Evolutionary conservation across 2,797 vertebrate species (phyloP).

Genomic region (Ara ararauna): DNA sequence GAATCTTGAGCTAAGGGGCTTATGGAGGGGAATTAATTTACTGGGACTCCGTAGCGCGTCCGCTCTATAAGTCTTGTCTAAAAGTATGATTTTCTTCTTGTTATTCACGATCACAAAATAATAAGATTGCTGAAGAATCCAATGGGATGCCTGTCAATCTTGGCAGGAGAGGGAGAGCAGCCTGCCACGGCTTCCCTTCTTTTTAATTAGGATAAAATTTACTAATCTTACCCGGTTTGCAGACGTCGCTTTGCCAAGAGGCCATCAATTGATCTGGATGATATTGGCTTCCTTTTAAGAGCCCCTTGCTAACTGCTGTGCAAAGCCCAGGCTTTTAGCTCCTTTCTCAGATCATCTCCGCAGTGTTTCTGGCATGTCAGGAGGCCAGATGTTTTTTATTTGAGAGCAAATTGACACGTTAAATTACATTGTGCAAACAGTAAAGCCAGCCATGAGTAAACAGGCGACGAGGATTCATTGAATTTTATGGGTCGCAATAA

Average conservation of each 20-base stretch:
- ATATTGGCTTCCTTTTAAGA: slow-evolving; percentile 69
- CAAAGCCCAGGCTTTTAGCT: slow-evolving; percentile 53
- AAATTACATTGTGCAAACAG: slow-evolving; percentile 84
- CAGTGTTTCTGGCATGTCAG: slow-evolving; percentile 79
- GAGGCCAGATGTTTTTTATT: slow-evolving; percentile 88
- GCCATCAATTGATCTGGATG: slow-evolving; percentile 75
- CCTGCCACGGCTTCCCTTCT: slow-evolving; percentile 77
- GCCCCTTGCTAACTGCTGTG: slow-evolving; percentile 66
- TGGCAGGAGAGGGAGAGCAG: slow-evolving; percentile 76
- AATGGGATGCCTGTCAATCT: slow-evolving; percentile 69
- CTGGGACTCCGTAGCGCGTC: not conserved
- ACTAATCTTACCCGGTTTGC: slow-evolving; percentile 81
- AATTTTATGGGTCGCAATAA: slow-evolving; percentile 82
- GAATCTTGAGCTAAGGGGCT: slow-evolving; percentile 35
- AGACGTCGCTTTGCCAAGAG: slow-evolving; percentile 76
- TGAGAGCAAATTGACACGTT: slow-evolving; percentile 85
- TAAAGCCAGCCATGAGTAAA: slow-evolving; percentile 78
- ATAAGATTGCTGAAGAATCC: slow-evolving; percentile 74
- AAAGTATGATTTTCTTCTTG: slow-evolving; percentile 66
- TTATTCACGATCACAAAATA: slow-evolving; percentile 71
- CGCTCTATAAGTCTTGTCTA: not conserved
- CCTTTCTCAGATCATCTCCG: slow-evolving; percentile 75
- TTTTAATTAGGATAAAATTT: slow-evolving; percentile 86
- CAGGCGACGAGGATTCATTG: slow-evolving; percentile 79
- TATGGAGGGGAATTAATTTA: slow-evolving; percentile 44